These are phyloP conservation scores for Oriolus oriolus DNA, from an alignment of 2,113 vertebrate genomes.

Conservation along the genomic window DNA sequence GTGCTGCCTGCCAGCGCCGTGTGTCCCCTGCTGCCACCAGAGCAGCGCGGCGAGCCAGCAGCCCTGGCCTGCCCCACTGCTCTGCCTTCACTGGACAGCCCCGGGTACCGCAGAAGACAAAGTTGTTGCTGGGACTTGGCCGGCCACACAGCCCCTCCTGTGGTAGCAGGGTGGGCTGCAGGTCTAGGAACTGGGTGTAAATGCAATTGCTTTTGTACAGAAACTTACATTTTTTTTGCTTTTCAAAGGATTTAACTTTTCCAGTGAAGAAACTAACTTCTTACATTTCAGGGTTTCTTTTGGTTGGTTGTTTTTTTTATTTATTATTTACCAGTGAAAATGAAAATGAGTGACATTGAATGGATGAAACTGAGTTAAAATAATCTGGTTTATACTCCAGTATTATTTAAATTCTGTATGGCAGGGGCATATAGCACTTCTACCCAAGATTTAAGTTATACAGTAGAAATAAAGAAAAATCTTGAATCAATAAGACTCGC, in stretches of 20 bases:
- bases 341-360: neutral
- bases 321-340: neutral
- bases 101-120: neutral
- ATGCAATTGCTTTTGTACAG: neutral
- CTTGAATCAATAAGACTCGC: neutral
- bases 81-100: neutral
- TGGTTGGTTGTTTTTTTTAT: neutral
- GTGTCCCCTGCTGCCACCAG: neutral
- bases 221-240: neutral
- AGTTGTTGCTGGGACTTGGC: neutral
- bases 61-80: neutral
- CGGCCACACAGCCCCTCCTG: neutral
- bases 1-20: rapidly evolving
- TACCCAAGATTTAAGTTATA: neutral
- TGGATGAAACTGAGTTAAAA: neutral
- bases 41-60: too few relatives aligned
- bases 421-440: neutral
- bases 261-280: neutral
- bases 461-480: neutral
- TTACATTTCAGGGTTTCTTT: neutral
- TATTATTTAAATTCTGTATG: neutral
- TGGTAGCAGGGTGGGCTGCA: neutral
- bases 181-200: neutral
- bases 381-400: neutral
- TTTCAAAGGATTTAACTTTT: neutral